Evolutionary conservation across 2,888 invertebrate genomes (phyloP), one percentile per base, ranked within the genome.

Genomic region (Cheilosia grossa): DNA sequence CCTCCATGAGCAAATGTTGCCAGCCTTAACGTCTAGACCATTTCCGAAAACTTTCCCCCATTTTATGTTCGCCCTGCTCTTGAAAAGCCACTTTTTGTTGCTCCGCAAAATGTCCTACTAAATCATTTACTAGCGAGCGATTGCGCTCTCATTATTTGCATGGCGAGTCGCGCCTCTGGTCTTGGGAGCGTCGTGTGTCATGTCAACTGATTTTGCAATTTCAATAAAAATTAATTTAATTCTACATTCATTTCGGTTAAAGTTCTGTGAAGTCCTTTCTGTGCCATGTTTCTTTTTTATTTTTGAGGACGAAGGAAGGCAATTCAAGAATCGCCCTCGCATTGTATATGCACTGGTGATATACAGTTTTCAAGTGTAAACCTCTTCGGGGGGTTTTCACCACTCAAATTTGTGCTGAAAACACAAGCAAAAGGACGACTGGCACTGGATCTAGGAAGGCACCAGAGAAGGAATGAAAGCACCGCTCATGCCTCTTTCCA

Each of bases 171-270:
- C 53, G 64, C 19, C 51, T 24, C 56, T 17, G 49, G 24, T 17
- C 58, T 56, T 49, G n/a, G 10, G 0, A 30, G 27, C 37, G 19
- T 64, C 58, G 19, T 21, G 21, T 74, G 19, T 64, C 58, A n/a
- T 21, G 21, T 74, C 37, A 70, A 75, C 67, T 75, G 49, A 64
- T 72, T 70, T 72, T 33, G 17, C 33, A 64, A 33, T 79, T 42
- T 59, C 42, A 81, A 74, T 69, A 56, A 40, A 74, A 81, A 69
- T 75, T 69, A 69, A 81, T 75, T 63, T 63, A 75, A 19, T 19
- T 13, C 56, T 58, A 64, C 27, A 13, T 81, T 69, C 56, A 64
- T 70, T 75, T 51, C 69, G 37, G 58, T 70, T 70, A 69, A 74
- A 56, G 42, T 73, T 66, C 64, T 40, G 59, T 13, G 33, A 73